phyloP scores from a whole-genome alignment of 2,888 invertebrate species.

The Uloborus plumipes region DNA sequence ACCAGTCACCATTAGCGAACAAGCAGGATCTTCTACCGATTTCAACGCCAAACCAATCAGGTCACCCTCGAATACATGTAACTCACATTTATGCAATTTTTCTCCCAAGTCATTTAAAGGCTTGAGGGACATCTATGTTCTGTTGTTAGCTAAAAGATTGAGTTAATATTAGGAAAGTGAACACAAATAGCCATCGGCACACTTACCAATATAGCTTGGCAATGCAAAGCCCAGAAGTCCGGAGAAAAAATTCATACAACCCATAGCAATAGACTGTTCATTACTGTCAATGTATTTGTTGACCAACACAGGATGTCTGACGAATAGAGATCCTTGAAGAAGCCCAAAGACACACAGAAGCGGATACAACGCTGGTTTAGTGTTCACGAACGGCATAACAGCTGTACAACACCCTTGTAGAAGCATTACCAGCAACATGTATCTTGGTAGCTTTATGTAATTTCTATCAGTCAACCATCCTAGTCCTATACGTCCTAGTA shows the following conservation, averaged over 20 bases:
- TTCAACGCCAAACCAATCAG: too few relatives aligned
- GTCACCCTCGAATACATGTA: too few relatives aligned
- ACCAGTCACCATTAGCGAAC: too few relatives aligned
- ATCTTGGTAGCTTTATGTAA: slow-evolving; percentile 17
- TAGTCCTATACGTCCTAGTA: slow-evolving; percentile 64
- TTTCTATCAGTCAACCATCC: slow-evolving; percentile 63
- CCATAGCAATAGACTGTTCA: slow-evolving; percentile 55
- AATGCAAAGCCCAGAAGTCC: slow-evolving; percentile 49
- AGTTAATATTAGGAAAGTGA: too few relatives aligned
- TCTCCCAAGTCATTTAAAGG: too few relatives aligned
- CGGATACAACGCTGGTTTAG: background rate
- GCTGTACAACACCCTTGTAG: slow-evolving; percentile 35
- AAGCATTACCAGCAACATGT: slow-evolving; percentile 43
- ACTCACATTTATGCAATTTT: too few relatives aligned
- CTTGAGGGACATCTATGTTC: too few relatives aligned
- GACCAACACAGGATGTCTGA: slow-evolving; percentile 45
- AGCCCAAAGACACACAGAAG: slow-evolving; percentile 10
- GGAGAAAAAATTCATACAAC: slow-evolving; percentile 48
- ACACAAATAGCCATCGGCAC: too few relatives aligned
- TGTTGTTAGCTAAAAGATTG: too few relatives aligned
- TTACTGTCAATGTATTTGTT: slow-evolving; percentile 38
- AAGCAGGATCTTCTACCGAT: too few relatives aligned
- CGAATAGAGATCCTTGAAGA: slow-evolving; percentile 50
- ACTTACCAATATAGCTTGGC: slow-evolving; percentile 51
- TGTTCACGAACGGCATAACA: slow-evolving; percentile 27